These are phyloP conservation scores for Stratiomys singularior DNA, from an alignment of 2,888 invertebrate genomes.

Conservation along the genomic window DNA sequence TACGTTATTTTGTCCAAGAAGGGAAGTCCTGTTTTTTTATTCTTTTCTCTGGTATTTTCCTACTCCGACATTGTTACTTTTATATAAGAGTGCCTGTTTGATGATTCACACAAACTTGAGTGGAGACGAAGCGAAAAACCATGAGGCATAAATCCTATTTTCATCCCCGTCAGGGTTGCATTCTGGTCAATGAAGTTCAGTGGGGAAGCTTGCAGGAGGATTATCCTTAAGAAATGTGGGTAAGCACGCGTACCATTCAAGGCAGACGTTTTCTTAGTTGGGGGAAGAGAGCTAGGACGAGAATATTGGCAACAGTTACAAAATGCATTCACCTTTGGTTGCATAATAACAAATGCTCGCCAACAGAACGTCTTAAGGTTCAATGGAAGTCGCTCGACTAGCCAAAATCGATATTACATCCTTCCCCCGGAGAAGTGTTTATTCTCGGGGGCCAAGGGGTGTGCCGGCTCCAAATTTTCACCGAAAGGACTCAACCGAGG, in stretches of 20 bases:
- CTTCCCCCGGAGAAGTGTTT: not conserved
- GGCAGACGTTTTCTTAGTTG: not conserved
- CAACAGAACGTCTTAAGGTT: not conserved
- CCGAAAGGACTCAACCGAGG: not conserved
- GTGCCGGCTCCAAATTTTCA: not conserved
- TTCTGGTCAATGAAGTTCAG: not conserved
- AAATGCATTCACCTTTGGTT: slow-evolving; percentile 31
- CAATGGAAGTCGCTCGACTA: not conserved
- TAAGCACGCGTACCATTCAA: not conserved
- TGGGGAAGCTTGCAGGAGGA: not conserved
- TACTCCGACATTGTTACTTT: slow-evolving; percentile 27
- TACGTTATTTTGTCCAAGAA: not conserved
- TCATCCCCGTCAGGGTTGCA: not conserved
- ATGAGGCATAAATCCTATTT: slow-evolving; percentile 11
- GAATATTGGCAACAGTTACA: slow-evolving; percentile 4
- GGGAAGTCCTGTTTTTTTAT: not conserved
- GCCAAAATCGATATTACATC: slow-evolving; percentile 23
- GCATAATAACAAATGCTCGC: not conserved
- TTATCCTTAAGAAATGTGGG: not conserved
- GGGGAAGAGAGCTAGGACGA: not conserved
- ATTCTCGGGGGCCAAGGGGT: not conserved
- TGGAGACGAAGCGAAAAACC: not conserved
- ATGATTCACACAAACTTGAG: slow-evolving; percentile 27
- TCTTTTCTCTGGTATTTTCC: not conserved
- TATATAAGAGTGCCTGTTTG: slow-evolving; percentile 6